Percentiles rank a stretch among this genome's conserved stretches.
Evolutionary conservation across 2,888 invertebrate genomes (phyloP).

Genomic region (Lasioglossum zephyrum): DNA sequence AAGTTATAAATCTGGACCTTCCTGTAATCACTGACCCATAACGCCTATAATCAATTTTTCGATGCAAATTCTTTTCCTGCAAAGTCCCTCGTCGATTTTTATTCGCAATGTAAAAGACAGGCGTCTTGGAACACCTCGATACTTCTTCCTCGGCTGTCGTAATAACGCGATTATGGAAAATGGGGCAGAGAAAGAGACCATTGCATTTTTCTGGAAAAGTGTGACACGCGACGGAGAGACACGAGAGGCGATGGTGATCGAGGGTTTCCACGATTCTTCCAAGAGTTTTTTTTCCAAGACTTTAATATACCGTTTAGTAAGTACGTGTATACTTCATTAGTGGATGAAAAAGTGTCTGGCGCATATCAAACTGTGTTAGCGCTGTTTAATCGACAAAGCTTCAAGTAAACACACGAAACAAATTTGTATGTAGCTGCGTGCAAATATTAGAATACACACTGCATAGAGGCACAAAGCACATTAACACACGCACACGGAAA

Average conservation of each 20-base stretch:
- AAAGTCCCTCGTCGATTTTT: background rate
- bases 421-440: constrained; percentile 14
- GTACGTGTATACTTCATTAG: background rate
- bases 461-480: constrained; percentile 5
- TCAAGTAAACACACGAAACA: background rate
- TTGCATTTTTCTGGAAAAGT: background rate
- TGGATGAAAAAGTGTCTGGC: background rate
- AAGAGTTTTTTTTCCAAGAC: background rate
- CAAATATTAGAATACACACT: constrained; percentile 10
- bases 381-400: constrained; percentile 20
- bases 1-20: background rate
- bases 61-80: background rate
- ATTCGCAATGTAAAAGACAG: background rate
- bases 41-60: constrained; percentile 21
- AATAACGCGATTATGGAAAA: constrained; percentile 50
- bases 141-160: constrained; percentile 1
- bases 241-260: background rate
- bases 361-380: background rate
- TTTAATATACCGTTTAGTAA: background rate
- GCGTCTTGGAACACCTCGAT: constrained; percentile 8
- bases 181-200: constrained; percentile 1
- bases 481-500: constrained; percentile 5
- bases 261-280: background rate
- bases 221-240: background rate
- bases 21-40: constrained; percentile 11